Evolutionary conservation across 2,797 vertebrate genomes (phyloP).

Genomic region (Sebastes nivosus): DNA sequence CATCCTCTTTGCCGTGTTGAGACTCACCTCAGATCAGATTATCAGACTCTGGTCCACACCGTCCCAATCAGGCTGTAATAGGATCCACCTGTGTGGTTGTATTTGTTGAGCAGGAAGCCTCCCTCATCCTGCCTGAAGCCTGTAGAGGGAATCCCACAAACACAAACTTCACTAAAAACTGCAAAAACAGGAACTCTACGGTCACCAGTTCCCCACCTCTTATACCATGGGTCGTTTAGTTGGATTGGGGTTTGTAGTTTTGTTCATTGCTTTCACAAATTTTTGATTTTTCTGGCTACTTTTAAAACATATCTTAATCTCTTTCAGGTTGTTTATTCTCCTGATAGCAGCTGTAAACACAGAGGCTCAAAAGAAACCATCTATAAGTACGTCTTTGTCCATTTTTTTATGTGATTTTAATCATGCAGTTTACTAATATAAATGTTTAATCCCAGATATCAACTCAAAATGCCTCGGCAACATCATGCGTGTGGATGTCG

Average conservation of each 20-base stretch:
- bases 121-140: not conserved
- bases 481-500: conserved; percentile 63
- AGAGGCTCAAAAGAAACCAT: conserved; percentile 40
- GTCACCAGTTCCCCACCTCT: not conserved
- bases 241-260: conserved; percentile 52
- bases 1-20: not conserved
- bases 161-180: not conserved
- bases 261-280: not conserved
- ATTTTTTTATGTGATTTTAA: not conserved
- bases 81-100: conserved; percentile 61
- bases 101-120: not conserved
- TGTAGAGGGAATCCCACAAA: not conserved
- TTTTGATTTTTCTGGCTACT: not conserved
- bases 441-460: conserved; percentile 44
- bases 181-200: not conserved
- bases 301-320: not conserved
- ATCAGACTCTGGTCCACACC: not conserved
- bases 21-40: not conserved
- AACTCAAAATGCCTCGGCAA: conserved; percentile 70
- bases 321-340: conserved; percentile 65
- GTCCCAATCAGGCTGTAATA: conserved; percentile 49
- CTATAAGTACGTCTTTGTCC: conserved; percentile 39
- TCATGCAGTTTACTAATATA: not conserved
- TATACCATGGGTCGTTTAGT: conserved; percentile 54
- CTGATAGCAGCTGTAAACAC: conserved; percentile 23